Evolutionary conservation across 2,113 vertebrate species (phyloP).

Genomic region (Paedocypris sp.): DNA sequence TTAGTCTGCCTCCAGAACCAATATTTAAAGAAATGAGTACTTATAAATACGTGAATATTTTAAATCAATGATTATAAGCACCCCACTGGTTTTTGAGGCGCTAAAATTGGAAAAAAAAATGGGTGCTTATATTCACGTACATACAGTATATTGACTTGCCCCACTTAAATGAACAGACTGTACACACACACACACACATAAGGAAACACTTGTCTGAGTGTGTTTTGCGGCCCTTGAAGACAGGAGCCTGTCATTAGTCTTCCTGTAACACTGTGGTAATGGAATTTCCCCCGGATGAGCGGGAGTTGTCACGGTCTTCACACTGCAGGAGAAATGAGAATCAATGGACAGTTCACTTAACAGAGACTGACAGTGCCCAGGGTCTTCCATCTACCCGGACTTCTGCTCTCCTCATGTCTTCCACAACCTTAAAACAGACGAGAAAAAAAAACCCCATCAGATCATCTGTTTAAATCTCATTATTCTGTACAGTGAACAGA

Average conservation of each 20-base stretch:
- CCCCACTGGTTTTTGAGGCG: no score
- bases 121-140: no score
- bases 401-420: background rate
- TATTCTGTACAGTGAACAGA: background rate
- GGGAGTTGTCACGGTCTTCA: conserved; percentile 47
- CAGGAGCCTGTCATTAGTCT: conserved; percentile 52
- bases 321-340: conserved; percentile 32
- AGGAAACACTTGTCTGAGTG: conserved; percentile 41
- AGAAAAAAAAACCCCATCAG: background rate
- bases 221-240: conserved; percentile 38
- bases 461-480: conserved; percentile 5
- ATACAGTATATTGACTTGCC: no score
- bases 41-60: no score
- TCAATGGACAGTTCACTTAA: conserved; percentile 24
- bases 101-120: no score
- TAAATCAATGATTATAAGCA: no score
- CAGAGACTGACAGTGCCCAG: conserved; percentile 32
- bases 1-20: no score
- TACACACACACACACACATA: conserved; percentile 3
- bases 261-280: conserved; percentile 53
- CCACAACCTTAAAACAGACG: background rate
- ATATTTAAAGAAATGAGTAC: no score
- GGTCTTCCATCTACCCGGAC: background rate
- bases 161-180: no score
- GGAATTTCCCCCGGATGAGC: conserved; percentile 60